Percentiles rank a stretch among this genome's conserved stretches.
Conservation (phyloP, 2,113 vertebrate genomes). For the Ahaetulla prasina region DNA sequence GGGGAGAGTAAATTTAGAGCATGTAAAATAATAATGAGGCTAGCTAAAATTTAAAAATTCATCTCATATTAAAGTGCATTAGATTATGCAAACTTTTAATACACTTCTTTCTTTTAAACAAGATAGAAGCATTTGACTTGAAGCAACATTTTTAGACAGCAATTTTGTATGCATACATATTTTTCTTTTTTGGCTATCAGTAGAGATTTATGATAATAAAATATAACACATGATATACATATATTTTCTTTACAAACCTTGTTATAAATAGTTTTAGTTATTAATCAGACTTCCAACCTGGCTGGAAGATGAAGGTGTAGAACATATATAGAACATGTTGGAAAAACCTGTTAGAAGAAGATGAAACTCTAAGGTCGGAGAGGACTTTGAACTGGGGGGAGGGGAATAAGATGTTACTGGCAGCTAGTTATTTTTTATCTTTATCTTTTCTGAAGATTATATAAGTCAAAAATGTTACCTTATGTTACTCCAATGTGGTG, state of each 20-base stretch:
- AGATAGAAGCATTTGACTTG: neutral
- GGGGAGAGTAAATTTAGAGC: neutral
- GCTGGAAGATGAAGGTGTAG: neutral
- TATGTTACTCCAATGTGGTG: neutral
- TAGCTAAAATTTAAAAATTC: neutral
- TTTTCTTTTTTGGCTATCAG: neutral
- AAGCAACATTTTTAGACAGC: neutral
- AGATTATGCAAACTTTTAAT: neutral
- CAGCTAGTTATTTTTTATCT: neutral
- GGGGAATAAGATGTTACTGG: neutral
- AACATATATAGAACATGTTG: neutral
- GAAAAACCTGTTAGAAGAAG: neutral
- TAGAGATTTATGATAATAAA: neutral
- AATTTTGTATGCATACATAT: neutral
- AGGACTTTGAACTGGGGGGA: neutral
- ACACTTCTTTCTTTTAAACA: neutral
- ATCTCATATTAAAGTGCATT: neutral
- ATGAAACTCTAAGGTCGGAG: neutral
- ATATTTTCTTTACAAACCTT: neutral
- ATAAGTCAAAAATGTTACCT: neutral
- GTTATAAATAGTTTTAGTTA: neutral
- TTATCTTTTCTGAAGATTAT: neutral
- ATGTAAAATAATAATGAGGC: neutral
- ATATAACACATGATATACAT: neutral
- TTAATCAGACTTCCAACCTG: neutral